Evolutionary conservation across 1,140 invertebrate genomes (phyloP).

Genomic region (Hyphantria cunea): DNA sequence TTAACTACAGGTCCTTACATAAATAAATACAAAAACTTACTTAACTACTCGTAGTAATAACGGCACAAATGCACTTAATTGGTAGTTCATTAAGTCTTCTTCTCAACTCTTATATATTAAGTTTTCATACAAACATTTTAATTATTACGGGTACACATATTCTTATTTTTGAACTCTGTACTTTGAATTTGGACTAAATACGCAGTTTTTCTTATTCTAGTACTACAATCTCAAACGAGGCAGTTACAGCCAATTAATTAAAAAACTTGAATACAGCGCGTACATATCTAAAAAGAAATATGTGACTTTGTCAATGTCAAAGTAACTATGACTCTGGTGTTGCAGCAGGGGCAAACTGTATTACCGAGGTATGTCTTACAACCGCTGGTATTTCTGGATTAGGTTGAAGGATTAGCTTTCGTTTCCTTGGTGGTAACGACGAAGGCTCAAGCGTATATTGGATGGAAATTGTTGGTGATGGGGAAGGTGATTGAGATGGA

Average conservation of each 20-base stretch:
- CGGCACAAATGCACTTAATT: conserved; percentile 36
- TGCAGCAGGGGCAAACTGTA: conserved; percentile 88
- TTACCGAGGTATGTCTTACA: conserved; percentile 89
- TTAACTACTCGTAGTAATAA: conserved; percentile 19
- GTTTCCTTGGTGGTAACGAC: conserved; percentile 88
- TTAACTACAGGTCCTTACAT: neutral
- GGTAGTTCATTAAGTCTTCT: conserved; percentile 31
- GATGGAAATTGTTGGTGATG: conserved; percentile 68
- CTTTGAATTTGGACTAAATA: conserved; percentile 2
- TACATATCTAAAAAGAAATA: conserved; percentile 4
- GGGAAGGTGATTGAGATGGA: conserved; percentile 42
- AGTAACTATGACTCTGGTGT: conserved; percentile 51
- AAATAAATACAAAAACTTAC: conserved; percentile 34
- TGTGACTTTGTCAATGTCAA: neutral
- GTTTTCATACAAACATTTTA: conserved; percentile 9
- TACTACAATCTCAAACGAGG: conserved; percentile 29
- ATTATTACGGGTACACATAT: conserved; percentile 6
- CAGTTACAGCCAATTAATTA: conserved; percentile 16
- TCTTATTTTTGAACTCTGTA: conserved; percentile 3
- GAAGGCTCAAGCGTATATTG: conserved; percentile 82
- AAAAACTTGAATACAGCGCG: conserved; percentile 18
- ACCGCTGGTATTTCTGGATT: conserved; percentile 44
- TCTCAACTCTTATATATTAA: conserved; percentile 30
- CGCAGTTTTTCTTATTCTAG: conserved; percentile 9
- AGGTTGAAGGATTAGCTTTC: conserved; percentile 87